Percentiles rank a stretch among this genome's conserved stretches.
These are phyloP conservation scores for Mythimna ferrago DNA, from an alignment of 2,888 invertebrate genomes.

Conservation along the genomic window DNA sequence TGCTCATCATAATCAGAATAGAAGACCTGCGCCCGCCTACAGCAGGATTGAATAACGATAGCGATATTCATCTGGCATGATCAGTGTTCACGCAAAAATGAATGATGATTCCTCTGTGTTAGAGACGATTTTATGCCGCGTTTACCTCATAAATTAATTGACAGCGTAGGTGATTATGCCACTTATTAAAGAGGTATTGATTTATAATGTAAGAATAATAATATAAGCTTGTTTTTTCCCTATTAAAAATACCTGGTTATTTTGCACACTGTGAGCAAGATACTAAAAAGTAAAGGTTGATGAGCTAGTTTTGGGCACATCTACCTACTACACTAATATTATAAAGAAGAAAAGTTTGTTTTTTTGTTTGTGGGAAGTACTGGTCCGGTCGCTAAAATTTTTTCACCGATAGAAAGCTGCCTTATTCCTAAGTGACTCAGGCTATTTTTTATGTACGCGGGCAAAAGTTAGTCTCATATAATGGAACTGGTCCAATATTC, in stretches of 20 bases:
- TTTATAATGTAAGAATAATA: slow-evolving; percentile 9
- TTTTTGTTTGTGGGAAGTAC: too few species aligned
- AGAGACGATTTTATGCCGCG: slow-evolving; percentile 11
- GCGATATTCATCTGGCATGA: background rate
- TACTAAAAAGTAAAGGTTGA: too few species aligned
- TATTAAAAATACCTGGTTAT: background rate
- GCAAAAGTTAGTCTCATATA: too few species aligned
- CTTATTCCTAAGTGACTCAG: too few species aligned
- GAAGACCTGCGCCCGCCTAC: slow-evolving; percentile 13
- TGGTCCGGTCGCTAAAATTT: too few species aligned
- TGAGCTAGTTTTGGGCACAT: background rate
- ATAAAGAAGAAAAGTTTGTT: too few species aligned
- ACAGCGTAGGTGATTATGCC: slow-evolving; percentile 22
- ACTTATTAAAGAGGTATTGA: slow-evolving; percentile 8
- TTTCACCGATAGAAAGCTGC: too few species aligned
- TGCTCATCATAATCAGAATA: slow-evolving; percentile 5
- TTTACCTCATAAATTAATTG: background rate
- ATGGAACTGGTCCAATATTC: background rate
- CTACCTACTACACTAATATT: too few species aligned
- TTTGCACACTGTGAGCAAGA: background rate
- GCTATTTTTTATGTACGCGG: too few species aligned
- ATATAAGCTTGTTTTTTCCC: slow-evolving; percentile 4
- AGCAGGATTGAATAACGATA: slow-evolving; percentile 15
- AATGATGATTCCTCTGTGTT: background rate
- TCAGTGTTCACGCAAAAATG: slow-evolving; percentile 19